phyloP scores from a whole-genome alignment of 1,140 invertebrate genomes.

The Bombus ignitus region DNA sequence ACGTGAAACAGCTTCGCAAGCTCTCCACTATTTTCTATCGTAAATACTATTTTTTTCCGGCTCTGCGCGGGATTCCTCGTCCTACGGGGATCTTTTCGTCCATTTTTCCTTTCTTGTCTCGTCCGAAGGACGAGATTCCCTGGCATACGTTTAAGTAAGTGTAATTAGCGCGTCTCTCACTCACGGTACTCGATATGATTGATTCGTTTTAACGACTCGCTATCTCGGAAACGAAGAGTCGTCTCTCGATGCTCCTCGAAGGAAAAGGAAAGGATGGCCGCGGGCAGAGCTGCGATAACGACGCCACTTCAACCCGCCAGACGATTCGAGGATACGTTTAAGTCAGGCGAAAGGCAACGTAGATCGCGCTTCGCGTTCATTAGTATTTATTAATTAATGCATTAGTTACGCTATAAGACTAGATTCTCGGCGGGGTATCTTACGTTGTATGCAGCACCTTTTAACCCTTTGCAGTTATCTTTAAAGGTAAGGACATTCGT shows the following conservation, averaged over 20 bases:
- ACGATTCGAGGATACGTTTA: constrained; percentile 51
- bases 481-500: too few relatives aligned
- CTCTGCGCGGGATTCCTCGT: constrained; percentile 25
- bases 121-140: constrained; percentile 17
- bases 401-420: constrained; percentile 70
- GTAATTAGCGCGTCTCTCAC: constrained; percentile 54
- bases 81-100: background rate
- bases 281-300: background rate
- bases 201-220: constrained; percentile 51
- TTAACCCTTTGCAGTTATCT: constrained; percentile 23
- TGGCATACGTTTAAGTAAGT: constrained; percentile 43
- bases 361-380: constrained; percentile 60
- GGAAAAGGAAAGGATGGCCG: constrained; percentile 5
- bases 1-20: constrained; percentile 42
- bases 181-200: constrained; percentile 67
- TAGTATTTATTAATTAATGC: constrained; percentile 63
- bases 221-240: constrained; percentile 39
- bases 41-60: constrained; percentile 50
- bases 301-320: constrained; percentile 5
- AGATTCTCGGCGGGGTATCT: constrained; percentile 71
- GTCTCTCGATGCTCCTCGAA: constrained; percentile 39
- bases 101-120: background rate
- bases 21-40: constrained; percentile 52
- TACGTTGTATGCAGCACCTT: constrained; percentile 32
- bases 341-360: constrained; percentile 65